Base-by-base conservation (phyloP, 2,797 vertebrate species). In the Falco rusticolus region DNA sequence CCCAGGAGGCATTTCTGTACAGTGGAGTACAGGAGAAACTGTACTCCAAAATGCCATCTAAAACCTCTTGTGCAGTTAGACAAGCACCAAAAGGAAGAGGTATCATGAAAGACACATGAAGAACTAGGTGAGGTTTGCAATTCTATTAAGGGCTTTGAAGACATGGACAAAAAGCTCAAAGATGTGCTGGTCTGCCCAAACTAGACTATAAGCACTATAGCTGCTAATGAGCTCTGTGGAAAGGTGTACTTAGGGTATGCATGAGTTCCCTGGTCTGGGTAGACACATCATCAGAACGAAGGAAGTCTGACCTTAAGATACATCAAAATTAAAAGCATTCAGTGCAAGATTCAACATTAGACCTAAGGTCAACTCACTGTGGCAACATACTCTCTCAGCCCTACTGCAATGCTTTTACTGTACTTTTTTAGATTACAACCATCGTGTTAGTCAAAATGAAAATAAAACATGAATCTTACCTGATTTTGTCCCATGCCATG, bases 401-500 rank as follows among this genome's bases (percentile, higher is more conserved):
- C 39, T 78, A 66, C n/a, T 77, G 66, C 28, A 87, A 47, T 43
- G 29, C 28, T 39, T 69, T 54, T 53, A 87, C 34, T 19, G 14
- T 21, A 53, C 15, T 50, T 75, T 41, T 87, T 83, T 39, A 79
- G 11, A 28, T 61, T 65, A 75, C 16, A 60, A 56, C 7, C 18
- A 34, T 5, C 29, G 3, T 1, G 1, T 57, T 57, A 56, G 25
- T 51, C 17, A 83, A 89, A 90, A 84, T 20, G 11, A 76, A 87
- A 90, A 37, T 41, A 63, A 93, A 89, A 56, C 50, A 72, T 9
- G n/a, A 60, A 37, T 29, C 97, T 77, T 97, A 99, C 99, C 99
- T 99, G 99, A 97, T 99, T 99, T 97, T 99, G 99, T 54, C 99
- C 99, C 99, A 99, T 98, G 82, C 99, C 99, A 2, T 99, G 99